Conservation (phyloP, 2,113 vertebrate species). For the Dicaeum eximium region DNA sequence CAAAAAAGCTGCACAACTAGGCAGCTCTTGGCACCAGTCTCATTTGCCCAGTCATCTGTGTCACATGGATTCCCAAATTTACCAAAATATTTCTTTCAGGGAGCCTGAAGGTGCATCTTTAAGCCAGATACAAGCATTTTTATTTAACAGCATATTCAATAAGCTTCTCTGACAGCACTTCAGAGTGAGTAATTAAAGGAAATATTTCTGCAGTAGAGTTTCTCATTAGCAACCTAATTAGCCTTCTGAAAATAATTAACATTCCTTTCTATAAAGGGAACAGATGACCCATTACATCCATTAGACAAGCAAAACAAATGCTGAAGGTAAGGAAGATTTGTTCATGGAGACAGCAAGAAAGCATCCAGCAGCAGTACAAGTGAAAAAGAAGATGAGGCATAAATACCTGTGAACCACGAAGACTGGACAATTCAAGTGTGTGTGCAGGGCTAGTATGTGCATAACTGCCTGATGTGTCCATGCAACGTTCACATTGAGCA, state of each 20-base stretch:
- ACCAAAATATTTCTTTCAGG: neutral
- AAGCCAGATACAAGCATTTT: neutral
- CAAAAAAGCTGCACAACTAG: neutral
- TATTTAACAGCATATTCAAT: conserved; percentile 49
- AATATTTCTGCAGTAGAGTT: conserved; percentile 55
- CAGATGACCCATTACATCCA: conserved; percentile 62
- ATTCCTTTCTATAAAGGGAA: conserved; percentile 68
- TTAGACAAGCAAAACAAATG: conserved; percentile 45
- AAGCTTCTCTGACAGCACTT: conserved; percentile 54
- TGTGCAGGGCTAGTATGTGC: neutral
- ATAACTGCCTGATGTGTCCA: neutral
- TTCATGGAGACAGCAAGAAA: neutral
- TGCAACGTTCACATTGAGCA: neutral
- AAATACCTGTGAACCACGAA: neutral
- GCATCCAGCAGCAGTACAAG: neutral
- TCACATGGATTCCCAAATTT: neutral
- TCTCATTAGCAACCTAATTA: conserved; percentile 73
- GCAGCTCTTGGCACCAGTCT: neutral
- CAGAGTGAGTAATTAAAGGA: conserved; percentile 72
- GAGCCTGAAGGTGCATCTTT: neutral
- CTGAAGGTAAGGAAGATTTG: neutral
- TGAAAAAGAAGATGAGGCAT: neutral
- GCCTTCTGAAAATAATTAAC: conserved; percentile 76
- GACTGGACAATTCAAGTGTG: neutral
- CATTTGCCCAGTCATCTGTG: neutral